A percentile compares a stretch with the other conserved stretches of the same genome.
These are phyloP conservation scores for Bergia sp. DNA, from an alignment of 92 coral and sea anemone species.

Conservation along the genomic window DNA sequence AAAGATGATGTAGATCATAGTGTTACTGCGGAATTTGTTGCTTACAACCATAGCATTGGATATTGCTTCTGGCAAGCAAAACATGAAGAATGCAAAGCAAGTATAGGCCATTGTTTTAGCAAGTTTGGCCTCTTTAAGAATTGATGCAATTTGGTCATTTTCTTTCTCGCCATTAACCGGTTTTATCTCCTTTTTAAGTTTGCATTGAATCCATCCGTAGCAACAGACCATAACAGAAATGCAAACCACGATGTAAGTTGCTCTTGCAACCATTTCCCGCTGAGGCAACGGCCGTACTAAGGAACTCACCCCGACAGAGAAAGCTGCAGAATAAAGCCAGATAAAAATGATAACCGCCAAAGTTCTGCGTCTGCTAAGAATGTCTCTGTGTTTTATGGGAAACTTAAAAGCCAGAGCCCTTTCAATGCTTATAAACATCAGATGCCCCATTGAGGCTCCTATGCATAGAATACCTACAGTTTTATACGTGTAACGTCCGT, in stretches of 20 bases:
- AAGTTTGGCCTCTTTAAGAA: slow-evolving; percentile 22
- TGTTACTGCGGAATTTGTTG: not conserved
- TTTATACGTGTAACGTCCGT: slow-evolving; percentile 16
- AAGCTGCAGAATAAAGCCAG: slow-evolving; percentile 1
- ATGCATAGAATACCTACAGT: not conserved
- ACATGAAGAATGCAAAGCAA: slow-evolving; percentile 3
- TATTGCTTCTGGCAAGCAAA: slow-evolving; percentile 29
- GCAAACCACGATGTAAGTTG: not conserved
- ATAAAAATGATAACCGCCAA: not conserved
- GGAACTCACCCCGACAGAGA: not conserved
- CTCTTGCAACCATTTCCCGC: slow-evolving; percentile 1
- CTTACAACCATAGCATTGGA: slow-evolving; percentile 14
- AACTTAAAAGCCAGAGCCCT: slow-evolving; percentile 3
- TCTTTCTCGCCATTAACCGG: not conserved
- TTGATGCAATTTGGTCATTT: not conserved
- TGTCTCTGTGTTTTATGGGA: not conserved
- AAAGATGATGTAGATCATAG: slow-evolving; percentile 13
- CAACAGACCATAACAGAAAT: slow-evolving; percentile 1
- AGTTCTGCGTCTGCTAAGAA: slow-evolving; percentile 4
- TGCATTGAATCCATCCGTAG: slow-evolving; percentile 20
- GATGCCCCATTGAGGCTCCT: slow-evolving; percentile 22
- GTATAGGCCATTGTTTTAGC: slow-evolving; percentile 27
- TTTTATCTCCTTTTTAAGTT: not conserved
- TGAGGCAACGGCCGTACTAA: slow-evolving; percentile 10
- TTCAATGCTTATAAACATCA: slow-evolving; percentile 37